Evolutionary conservation across 2,113 vertebrate species (phyloP).

Genomic region (Hyla sarda): DNA sequence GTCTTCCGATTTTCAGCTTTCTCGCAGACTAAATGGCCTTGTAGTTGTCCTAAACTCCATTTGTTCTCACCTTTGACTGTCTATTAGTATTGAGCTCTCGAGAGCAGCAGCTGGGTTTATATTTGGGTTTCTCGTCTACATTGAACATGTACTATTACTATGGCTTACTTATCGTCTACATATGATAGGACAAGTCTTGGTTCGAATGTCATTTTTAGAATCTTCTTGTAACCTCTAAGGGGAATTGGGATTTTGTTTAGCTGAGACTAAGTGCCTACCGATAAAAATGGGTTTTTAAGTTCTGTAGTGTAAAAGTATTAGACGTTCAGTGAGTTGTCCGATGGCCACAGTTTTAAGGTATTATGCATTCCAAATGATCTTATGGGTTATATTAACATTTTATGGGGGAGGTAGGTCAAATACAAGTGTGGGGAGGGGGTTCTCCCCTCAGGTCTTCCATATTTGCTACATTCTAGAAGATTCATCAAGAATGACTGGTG

Average conservation of each 20-base stretch:
- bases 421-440: no score
- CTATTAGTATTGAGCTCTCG: neutral
- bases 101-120: neutral
- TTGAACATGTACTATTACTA: neutral
- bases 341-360: no score
- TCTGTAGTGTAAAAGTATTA: no score
- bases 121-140: neutral
- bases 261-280: neutral
- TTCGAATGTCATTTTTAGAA: neutral
- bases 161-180: neutral
- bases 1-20: constrained; percentile 80
- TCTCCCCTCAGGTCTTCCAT: no score
- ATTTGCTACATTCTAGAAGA: no score
- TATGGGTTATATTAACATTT: no score
- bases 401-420: no score
- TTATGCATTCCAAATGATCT: no score
- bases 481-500: no score
- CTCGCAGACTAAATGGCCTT: constrained; percentile 66
- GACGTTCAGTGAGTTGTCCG: no score
- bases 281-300: neutral
- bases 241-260: neutral
- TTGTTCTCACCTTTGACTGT: neutral
- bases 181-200: neutral
- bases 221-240: neutral
- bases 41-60: neutral